Percentiles rank a stretch among this genome's conserved stretches.
phyloP scores from a whole-genome alignment of 2,113 vertebrate species.

The Proteles cristata region DNA sequence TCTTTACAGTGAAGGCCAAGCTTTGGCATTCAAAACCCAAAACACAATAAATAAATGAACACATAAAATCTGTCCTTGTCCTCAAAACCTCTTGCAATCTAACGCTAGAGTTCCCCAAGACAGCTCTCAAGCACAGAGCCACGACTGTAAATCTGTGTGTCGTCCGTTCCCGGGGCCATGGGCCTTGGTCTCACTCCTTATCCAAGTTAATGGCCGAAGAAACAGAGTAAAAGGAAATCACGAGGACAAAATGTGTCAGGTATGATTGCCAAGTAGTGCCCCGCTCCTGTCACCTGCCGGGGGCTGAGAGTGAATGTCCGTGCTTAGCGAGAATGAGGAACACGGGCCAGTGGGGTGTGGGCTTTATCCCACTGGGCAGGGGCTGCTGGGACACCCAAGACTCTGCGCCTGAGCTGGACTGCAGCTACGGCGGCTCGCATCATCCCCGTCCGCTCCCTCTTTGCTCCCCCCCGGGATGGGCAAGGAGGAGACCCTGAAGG shows the following conservation, averaged over 20 bases:
- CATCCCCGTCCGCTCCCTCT: background rate
- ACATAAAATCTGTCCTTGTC: background rate
- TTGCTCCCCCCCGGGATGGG: background rate
- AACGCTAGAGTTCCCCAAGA: background rate
- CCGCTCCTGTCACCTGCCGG: no score
- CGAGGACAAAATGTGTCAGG: background rate
- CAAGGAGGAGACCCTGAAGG: background rate
- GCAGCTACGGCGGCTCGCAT: rapidly evolving
- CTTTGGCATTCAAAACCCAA: background rate
- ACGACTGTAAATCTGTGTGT: no score
- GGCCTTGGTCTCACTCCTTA: rapidly evolving
- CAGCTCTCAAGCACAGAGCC: background rate
- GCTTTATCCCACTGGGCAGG: background rate
- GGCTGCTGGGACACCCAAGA: rapidly evolving
- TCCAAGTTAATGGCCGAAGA: background rate
- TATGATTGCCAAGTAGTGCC: background rate
- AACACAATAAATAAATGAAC: background rate
- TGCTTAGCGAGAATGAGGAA: background rate
- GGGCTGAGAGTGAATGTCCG: background rate
- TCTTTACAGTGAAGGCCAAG: background rate
- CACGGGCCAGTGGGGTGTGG: rapidly evolving
- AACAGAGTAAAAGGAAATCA: background rate
- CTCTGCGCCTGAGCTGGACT: background rate
- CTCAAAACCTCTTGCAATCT: background rate
- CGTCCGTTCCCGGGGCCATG: rapidly evolving